These are phyloP conservation scores for Diplodus sargus DNA, from an alignment of 2,797 vertebrate genomes.

Conservation along the genomic window DNA sequence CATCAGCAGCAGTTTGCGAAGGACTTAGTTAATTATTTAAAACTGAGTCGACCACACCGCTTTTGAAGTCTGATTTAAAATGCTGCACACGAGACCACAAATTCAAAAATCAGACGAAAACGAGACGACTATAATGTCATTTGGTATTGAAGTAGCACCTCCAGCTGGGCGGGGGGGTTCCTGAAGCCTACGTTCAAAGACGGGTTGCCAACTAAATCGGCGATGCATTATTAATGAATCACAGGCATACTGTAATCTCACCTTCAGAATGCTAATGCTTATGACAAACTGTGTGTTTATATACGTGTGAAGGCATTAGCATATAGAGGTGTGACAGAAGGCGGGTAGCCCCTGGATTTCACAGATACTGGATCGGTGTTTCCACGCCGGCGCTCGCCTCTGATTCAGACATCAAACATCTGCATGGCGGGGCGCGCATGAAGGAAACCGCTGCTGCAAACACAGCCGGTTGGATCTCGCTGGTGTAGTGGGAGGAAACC, in stretches of 20 bases:
- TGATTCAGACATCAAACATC: constrained; percentile 53
- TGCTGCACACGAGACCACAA: background rate
- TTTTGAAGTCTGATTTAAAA: constrained; percentile 4
- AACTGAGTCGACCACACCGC: background rate
- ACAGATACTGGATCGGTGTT: constrained; percentile 37
- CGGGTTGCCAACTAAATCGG: constrained; percentile 32
- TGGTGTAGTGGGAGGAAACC: constrained; percentile 1
- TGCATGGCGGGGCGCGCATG: constrained; percentile 14
- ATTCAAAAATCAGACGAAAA: background rate
- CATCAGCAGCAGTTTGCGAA: constrained; percentile 18
- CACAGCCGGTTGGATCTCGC: background rate
- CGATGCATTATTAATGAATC: constrained; percentile 71
- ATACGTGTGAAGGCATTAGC: constrained; percentile 45
- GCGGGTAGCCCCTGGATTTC: constrained; percentile 41
- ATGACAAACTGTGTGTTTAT: constrained; percentile 45
- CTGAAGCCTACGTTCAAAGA: constrained; percentile 49
- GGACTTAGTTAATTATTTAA: constrained; percentile 9
- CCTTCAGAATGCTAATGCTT: constrained; percentile 52
- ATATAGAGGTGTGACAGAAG: constrained; percentile 41
- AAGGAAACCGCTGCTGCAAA: constrained; percentile 25
- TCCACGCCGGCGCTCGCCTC: constrained; percentile 28
- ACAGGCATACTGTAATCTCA: constrained; percentile 45
- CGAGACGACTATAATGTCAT: background rate
- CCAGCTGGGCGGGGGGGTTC: constrained; percentile 31
- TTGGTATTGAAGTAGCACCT: constrained; percentile 14